Evolutionary conservation across 2,797 vertebrate species (phyloP).

Genomic region (Acanthiza pusilla): DNA sequence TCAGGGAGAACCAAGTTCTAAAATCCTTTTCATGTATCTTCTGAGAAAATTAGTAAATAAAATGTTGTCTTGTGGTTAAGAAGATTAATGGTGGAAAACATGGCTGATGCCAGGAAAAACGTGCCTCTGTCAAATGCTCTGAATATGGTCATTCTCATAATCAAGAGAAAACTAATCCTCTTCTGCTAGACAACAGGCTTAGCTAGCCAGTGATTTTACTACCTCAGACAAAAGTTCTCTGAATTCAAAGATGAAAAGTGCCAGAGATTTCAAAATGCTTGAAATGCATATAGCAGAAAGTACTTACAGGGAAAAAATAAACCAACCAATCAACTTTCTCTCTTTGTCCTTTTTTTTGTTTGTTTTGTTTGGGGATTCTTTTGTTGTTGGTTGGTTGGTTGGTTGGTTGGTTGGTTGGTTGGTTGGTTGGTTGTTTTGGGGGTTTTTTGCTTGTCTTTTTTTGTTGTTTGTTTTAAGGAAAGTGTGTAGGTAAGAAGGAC

Average conservation of each 20-base stretch:
- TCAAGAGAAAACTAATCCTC: slow-evolving; percentile 21
- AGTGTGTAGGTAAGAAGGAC: background rate
- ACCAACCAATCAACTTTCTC: background rate
- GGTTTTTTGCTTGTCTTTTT: too few species aligned
- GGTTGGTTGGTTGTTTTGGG: too few species aligned
- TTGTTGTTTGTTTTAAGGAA: too few species aligned
- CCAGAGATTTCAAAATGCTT: slow-evolving; percentile 36
- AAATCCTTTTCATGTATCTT: slow-evolving; percentile 21
- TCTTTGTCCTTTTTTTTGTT: accelerated
- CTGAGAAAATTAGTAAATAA: slow-evolving; percentile 21
- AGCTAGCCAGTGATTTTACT: slow-evolving; percentile 34
- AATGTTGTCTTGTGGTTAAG: slow-evolving; percentile 2
- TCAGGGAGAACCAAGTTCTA: background rate
- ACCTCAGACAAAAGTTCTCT: slow-evolving; percentile 37
- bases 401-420: too few species aligned
- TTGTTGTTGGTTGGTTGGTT: too few species aligned
- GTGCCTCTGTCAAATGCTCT: background rate
- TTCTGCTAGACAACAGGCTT: slow-evolving; percentile 30
- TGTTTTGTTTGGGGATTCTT: too few species aligned
- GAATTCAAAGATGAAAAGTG: slow-evolving; percentile 29
- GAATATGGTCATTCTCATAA: background rate
- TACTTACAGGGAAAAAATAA: background rate
- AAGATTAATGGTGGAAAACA: background rate
- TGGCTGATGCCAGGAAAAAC: background rate
- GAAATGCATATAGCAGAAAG: background rate